A percentile compares a stretch with the other conserved stretches of the same genome.
These are phyloP conservation scores for Nemopilema nomurai DNA, from an alignment of 30 jellyfish, hydroid and myxozoan species.

Conservation along the genomic window DNA sequence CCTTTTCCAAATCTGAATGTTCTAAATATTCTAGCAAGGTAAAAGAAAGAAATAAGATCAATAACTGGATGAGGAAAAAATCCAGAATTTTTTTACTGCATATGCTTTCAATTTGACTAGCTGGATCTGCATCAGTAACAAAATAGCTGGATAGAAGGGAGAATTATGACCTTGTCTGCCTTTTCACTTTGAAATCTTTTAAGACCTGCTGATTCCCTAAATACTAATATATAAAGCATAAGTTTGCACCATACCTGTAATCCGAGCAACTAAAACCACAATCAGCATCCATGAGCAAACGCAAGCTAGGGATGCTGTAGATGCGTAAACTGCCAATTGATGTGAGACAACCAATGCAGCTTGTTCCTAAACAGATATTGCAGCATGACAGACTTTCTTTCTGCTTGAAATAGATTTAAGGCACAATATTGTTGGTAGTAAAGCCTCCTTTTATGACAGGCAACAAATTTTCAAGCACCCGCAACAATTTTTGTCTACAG, in stretches of 20 bases:
- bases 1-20: constrained; percentile 96
- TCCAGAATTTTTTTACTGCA: not conserved
- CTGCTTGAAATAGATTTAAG: no score
- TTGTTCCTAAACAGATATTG: constrained; percentile 76
- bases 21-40: constrained; percentile 68
- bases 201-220: no score
- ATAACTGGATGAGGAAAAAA: not conserved
- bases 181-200: no score
- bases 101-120: no score
- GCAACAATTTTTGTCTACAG: no score
- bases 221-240: not conserved
- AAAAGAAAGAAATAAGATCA: not conserved
- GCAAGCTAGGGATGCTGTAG: constrained; percentile 83
- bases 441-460: no score
- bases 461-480: no score
- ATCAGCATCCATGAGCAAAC: constrained; percentile 69
- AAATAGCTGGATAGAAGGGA: no score
- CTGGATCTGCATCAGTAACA: no score
- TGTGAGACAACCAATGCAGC: constrained; percentile 84
- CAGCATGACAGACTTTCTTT: no score
- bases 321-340: constrained; percentile 82
- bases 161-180: no score
- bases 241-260: constrained; percentile 70
- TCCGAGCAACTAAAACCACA: constrained; percentile 84
- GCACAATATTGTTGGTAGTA: no score